These are phyloP conservation scores for Aethes cnicana DNA, from an alignment of 2,888 invertebrate species.

Conservation along the genomic window DNA sequence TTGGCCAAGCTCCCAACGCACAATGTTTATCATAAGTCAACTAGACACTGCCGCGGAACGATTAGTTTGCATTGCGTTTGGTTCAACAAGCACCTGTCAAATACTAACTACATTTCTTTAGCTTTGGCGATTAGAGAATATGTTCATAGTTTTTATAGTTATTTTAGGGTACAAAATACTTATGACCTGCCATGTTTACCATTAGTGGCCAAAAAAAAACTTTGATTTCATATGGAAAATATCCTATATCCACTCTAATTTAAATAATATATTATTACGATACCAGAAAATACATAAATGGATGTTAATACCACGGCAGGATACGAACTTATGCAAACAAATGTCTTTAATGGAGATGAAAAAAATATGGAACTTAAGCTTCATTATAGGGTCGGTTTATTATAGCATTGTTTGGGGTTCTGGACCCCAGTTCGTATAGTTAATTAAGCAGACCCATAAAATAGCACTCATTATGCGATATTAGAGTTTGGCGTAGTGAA, in stretches of 20 bases:
- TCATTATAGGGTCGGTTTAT: constrained; percentile 44
- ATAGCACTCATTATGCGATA: constrained; percentile 48
- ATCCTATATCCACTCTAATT: no score
- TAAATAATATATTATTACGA: no score
- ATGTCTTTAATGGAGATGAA: constrained; percentile 36
- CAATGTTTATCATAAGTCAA: constrained; percentile 57
- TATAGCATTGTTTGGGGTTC: constrained; percentile 45
- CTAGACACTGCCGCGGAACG: constrained; percentile 45
- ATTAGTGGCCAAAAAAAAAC: not conserved
- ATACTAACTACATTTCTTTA: no score
- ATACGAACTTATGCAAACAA: constrained; percentile 1
- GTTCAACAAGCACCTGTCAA: constrained; percentile 32
- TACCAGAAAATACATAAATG: no score
- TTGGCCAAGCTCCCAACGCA: constrained; percentile 61
- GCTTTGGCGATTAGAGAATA: no score
- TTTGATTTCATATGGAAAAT: not conserved
- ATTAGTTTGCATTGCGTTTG: constrained; percentile 42
- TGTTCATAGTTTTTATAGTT: no score
- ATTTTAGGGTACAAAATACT: no score
- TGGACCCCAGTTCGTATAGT: constrained; percentile 37
- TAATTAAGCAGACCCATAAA: constrained; percentile 47
- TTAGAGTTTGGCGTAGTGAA: no score
- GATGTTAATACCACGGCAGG: no score
- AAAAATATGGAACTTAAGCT: constrained; percentile 47
- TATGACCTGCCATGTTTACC: no score